phyloP scores from a whole-genome alignment of 2,888 invertebrate species.

The Hydroisotoma schaefferi region DNA sequence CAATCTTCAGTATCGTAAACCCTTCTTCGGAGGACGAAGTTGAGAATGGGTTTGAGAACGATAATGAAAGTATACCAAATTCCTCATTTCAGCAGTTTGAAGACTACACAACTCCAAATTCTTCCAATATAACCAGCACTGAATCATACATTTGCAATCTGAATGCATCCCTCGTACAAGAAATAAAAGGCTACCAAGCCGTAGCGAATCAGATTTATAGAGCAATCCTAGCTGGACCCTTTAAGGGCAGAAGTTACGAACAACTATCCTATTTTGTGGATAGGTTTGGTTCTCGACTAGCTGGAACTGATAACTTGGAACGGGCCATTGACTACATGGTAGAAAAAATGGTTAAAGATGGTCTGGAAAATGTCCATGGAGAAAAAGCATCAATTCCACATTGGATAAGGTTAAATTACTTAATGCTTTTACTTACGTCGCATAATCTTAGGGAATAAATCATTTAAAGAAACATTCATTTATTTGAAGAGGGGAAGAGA shows the following conservation, averaged over 20 bases:
- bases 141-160: no score
- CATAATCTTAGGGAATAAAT: no score
- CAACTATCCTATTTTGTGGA: constrained; percentile 55
- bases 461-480: no score
- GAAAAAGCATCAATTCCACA: constrained; percentile 51
- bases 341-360: constrained; percentile 48
- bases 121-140: no score
- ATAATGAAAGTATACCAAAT: no score
- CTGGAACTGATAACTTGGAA: constrained; percentile 52
- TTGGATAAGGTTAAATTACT: constrained; percentile 48
- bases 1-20: no score
- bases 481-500: constrained; percentile 32
- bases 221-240: constrained; percentile 57
- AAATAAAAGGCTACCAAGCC: constrained; percentile 60
- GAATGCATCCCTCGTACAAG: constrained; percentile 51
- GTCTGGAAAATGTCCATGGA: constrained; percentile 53
- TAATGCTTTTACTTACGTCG: no score
- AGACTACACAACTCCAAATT: no score
- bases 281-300: constrained; percentile 52
- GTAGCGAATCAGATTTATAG: constrained; percentile 57
- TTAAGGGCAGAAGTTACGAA: constrained; percentile 54
- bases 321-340: constrained; percentile 54
- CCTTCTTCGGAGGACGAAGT: no score
- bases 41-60: no score
- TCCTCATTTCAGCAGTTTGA: no score